phyloP scores from a whole-genome alignment of 2,113 vertebrate species.

The Xiphophorus hellerii region DNA sequence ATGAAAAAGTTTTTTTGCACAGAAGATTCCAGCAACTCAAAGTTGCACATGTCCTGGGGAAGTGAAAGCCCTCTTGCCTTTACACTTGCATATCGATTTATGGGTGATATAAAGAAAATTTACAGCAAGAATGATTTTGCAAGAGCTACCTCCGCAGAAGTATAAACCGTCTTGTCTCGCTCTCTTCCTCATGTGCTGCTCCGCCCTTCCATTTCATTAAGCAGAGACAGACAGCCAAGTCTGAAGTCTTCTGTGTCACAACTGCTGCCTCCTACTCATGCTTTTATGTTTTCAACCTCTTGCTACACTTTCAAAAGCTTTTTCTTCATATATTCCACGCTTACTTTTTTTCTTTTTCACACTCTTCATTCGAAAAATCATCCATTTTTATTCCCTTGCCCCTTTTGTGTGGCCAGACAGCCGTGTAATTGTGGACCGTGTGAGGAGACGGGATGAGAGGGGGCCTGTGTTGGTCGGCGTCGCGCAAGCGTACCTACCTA shows the following conservation, averaged over 20 bases:
- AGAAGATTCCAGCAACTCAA: slow-evolving; percentile 47
- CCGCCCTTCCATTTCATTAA: slow-evolving; percentile 80
- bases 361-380: slow-evolving; percentile 41
- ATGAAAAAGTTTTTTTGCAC: slow-evolving; percentile 54
- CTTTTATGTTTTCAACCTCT: slow-evolving; percentile 68
- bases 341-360: slow-evolving; percentile 34
- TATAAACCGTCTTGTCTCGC: slow-evolving; percentile 53
- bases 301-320: slow-evolving; percentile 63
- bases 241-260: slow-evolving; percentile 57
- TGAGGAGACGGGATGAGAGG: slow-evolving; percentile 50
- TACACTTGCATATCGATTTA: slow-evolving; percentile 65
- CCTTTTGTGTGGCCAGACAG: slow-evolving; percentile 66
- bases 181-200: slow-evolving; percentile 53
- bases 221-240: slow-evolving; percentile 59
- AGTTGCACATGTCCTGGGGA: slow-evolving; percentile 37
- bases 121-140: slow-evolving; percentile 75
- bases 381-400: slow-evolving; percentile 63
- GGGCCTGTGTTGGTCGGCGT: slow-evolving; percentile 51
- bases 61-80: slow-evolving; percentile 37
- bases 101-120: slow-evolving; percentile 74
- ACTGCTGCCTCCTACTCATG: slow-evolving; percentile 25
- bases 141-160: slow-evolving; percentile 56
- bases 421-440: slow-evolving; percentile 68
- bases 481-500: slow-evolving; percentile 48
- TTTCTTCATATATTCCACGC: slow-evolving; percentile 63